These are phyloP conservation scores for Drosophila tristis DNA, from an alignment of 1,140 invertebrate genomes.

Conservation along the genomic window DNA sequence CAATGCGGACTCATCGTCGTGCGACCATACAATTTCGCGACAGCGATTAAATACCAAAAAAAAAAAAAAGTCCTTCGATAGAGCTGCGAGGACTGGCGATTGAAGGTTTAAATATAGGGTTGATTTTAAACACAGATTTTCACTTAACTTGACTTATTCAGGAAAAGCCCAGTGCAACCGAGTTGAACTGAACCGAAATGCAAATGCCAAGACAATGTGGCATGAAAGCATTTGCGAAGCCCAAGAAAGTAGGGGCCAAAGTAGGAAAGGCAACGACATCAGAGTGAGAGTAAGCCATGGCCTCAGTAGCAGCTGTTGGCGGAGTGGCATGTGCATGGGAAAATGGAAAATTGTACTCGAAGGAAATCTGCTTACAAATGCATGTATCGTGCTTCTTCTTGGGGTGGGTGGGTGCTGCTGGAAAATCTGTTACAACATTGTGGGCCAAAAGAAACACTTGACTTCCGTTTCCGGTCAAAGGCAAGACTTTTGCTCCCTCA, in stretches of 20 bases:
- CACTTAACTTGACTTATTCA: conserved; percentile 60
- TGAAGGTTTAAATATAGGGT: conserved; percentile 21
- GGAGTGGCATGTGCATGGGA: conserved; percentile 66
- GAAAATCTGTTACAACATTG: conserved; percentile 57
- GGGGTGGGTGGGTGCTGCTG: conserved; percentile 9
- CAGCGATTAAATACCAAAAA: no score
- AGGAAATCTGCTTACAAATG: conserved; percentile 78
- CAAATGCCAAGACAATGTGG: conserved; percentile 69
- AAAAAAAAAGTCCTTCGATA: no score
- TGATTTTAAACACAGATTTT: conserved; percentile 56
- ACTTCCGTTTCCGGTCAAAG: conserved; percentile 68
- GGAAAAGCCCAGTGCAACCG: conserved; percentile 38
- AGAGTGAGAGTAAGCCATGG: not conserved
- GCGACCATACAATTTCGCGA: no score
- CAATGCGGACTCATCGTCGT: no score
- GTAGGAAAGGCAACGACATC: conserved; percentile 17
- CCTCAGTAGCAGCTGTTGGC: conserved; percentile 55
- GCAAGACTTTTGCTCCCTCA: not conserved
- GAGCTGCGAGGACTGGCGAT: not conserved
- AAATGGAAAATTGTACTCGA: conserved; percentile 69
- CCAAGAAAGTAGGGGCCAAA: conserved; percentile 42
- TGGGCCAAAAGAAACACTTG: conserved; percentile 63
- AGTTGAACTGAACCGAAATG: conserved; percentile 52
- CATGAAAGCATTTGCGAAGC: conserved; percentile 33
- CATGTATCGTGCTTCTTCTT: conserved; percentile 50